Percentiles rank a stretch among this genome's conserved stretches.
Conservation (phyloP, 2,113 vertebrate genomes). For the Phaetusa simplex region DNA sequence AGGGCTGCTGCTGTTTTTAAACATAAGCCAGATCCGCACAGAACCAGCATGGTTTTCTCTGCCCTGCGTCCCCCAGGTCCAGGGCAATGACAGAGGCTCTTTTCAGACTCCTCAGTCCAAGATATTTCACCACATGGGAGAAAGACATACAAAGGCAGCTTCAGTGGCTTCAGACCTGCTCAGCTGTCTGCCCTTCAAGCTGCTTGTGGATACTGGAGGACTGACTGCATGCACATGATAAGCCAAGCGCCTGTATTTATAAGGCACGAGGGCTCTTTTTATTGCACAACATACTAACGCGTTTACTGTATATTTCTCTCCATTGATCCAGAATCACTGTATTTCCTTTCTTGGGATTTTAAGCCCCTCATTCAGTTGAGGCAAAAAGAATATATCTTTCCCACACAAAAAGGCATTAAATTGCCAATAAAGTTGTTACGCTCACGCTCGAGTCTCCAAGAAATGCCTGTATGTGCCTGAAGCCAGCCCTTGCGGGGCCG, state of each 20-base stretch:
- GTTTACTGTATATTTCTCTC: neutral
- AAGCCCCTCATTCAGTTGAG: neutral
- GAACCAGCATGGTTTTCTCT: neutral
- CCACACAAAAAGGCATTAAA: slow-evolving; percentile 18
- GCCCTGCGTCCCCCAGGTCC: neutral
- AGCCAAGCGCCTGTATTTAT: neutral
- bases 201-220: neutral
- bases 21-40: neutral
- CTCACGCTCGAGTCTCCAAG: neutral
- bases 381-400: neutral
- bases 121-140: neutral
- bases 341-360: slow-evolving; percentile 10
- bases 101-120: neutral
- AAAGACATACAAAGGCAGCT: neutral
- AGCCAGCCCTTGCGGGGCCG: neutral
- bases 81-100: neutral
- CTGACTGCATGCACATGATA: neutral
- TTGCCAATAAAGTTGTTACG: neutral
- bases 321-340: neutral
- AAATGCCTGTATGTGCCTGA: neutral
- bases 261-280: neutral
- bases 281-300: neutral
- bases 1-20: neutral
- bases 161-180: neutral
- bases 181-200: neutral